Base-by-base conservation (phyloP, 2,797 vertebrate genomes). In the Oreochromis grahami region DNA sequence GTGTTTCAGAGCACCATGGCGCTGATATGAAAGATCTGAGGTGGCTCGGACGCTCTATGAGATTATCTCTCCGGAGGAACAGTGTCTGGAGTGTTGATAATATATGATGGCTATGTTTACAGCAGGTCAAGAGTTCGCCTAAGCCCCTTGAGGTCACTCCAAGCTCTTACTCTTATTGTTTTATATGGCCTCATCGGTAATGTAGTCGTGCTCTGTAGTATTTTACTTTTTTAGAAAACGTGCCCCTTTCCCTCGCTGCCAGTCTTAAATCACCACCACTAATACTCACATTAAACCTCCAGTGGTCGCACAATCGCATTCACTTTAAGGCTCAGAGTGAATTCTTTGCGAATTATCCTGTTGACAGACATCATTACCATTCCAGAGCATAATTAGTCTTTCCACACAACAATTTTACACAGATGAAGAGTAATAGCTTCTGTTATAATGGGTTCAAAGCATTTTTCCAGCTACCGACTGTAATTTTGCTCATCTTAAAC, bases 331-430 rank as follows among this genome's bases (percentile, higher is more conserved):
- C 86, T 89, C 78, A 70, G 82, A 76, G 81, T 9, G 32, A 91
- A 93, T 92, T 87, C 52, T 84, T 68, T 80, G 78, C 70, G 79
- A 92, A 91, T 88, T 52, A 93, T 91, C 79, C 83, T 90, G 79
- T 93, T 92, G 92, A 91, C 89, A 89, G 91, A 88, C 90, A 84
- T 93, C 88, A 91, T 93, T 92, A 92, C 80, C 85, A 83, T 82
- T 90, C 68, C 29, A 76, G 83, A 83, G 82, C 56, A 34, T 84
- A 89, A 93, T 94, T 91, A 90, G 87, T 90, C 86, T 91, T 90
- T 92, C 82, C 83, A 88, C 80, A 63, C 77, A 15, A 72, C 77
- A 80, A 87, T 92, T 92, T 89, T 83, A 81, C 52, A 79, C 78
- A 88, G 86, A 91, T 88, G 85, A 84, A 76, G 70, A 70, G 84